Evolutionary conservation across 2,113 vertebrate species (phyloP), one percentile per base, ranked within the genome.

Genomic region (Thinocorus orbignyianus): DNA sequence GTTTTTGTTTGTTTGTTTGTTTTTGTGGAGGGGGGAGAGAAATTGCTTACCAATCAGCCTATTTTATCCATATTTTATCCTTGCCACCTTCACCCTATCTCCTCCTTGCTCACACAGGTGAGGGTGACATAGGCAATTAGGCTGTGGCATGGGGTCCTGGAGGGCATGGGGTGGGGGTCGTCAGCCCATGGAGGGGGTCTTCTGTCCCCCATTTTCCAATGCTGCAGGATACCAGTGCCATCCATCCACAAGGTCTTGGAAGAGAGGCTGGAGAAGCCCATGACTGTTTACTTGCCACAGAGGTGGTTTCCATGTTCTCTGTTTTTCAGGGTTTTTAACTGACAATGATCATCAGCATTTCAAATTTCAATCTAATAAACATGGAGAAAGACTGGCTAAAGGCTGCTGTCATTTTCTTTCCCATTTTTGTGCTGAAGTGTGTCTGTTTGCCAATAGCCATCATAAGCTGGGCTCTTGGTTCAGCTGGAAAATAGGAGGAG

Each of bases 281-380:
- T 7, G 57, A 17, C 14, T 66, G 6, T 51, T 71, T 51, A 25
- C 6, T 41, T 39, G 15, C 33, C 31, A 33, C 46, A 61, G 41
- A 35, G 13, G 7, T 39, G 24, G n/a, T 73, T 88, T 70, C 31
- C 17, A 5, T 4, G 8, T 33, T 83, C 35, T 71, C n/a, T 55
- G 25, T 1, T 86, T 93, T 94, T 89, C n/a, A 79, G 84, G 73
- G 42, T 0, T 61, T 91, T 88, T 60, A 55, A 22, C 24, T 72
- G 44, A 20, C 39, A 64, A 5, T 6, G 11, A 15, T 66, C 69
- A 81, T 81, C 77, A 82, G 10, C 58, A 57, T 69, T 76, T 76
- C 57, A 26, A 52, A 76, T 79, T 86, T 48, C 44, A 79, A 2
- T 25, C 30, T n/a, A 92, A 93, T 74, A 95, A 94, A 94, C 5